Conservation (phyloP, 1,140 invertebrate species). For the Cotesia chilonis region DNA sequence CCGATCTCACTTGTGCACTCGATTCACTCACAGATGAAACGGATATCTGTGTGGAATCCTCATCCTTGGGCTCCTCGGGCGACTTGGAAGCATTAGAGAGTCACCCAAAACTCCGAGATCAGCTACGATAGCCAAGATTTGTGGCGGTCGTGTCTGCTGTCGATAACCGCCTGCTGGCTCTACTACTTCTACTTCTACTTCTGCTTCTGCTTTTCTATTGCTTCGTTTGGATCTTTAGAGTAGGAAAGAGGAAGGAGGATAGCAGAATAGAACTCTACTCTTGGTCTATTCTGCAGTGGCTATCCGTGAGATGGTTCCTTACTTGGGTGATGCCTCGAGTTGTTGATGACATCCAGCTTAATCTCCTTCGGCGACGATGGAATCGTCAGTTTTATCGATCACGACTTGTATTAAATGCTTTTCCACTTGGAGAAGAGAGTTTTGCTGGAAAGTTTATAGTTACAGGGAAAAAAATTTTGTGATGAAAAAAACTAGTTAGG, state of each 20-base stretch:
- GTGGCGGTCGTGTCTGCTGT: slow-evolving; percentile 56
- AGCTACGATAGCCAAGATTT: slow-evolving; percentile 59
- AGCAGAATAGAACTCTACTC: slow-evolving; percentile 48
- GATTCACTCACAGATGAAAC: not conserved
- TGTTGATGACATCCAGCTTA: too few relatives aligned
- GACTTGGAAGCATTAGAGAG: slow-evolving; percentile 53
- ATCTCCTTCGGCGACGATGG: too few relatives aligned
- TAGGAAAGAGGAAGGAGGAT: slow-evolving; percentile 32
- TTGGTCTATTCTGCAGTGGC: not conserved
- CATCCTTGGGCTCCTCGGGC: not conserved
- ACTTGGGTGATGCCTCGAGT: too few relatives aligned
- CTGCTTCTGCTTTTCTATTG: slow-evolving; percentile 23
- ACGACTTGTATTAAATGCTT: too few relatives aligned
- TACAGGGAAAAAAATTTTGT: too few relatives aligned
- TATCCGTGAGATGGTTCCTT: slow-evolving; percentile 2
- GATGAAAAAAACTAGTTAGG: too few relatives aligned
- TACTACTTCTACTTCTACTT: slow-evolving; percentile 33
- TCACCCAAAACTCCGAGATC: slow-evolving; percentile 61
- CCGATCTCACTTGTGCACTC: not conserved
- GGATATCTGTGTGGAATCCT: not conserved
- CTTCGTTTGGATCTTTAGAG: slow-evolving; percentile 32
- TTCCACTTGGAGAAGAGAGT: too few relatives aligned
- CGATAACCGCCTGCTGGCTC: slow-evolving; percentile 52
- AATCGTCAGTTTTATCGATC: too few relatives aligned
- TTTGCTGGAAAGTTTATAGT: too few relatives aligned